These are phyloP conservation scores for Riptortus pedestris DNA, from an alignment of 1,140 invertebrate species.

Conservation along the genomic window DNA sequence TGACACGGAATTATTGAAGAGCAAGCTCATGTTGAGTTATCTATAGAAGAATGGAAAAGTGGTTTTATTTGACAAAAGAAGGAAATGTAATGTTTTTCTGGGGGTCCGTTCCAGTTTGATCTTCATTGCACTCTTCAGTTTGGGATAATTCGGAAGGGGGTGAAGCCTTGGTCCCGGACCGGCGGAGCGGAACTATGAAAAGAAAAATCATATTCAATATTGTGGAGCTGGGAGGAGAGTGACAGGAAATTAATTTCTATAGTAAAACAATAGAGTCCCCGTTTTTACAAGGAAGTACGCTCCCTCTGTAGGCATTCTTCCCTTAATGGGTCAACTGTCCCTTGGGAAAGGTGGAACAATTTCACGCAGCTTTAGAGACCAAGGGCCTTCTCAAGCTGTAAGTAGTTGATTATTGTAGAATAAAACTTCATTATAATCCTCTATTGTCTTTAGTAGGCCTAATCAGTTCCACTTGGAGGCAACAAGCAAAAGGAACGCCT, in stretches of 20 bases:
- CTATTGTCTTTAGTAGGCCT: neutral
- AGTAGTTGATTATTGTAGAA: neutral
- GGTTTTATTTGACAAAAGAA: no score
- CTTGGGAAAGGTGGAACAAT: neutral
- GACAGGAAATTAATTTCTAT: constrained; percentile 6
- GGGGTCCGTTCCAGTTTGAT: no score
- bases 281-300: constrained; percentile 9
- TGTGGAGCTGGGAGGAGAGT: neutral
- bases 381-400: neutral
- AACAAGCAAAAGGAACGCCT: no score
- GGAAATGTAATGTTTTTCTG: no score
- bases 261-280: neutral
- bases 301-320: neutral
- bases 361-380: neutral
- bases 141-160: no score
- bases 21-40: no score
- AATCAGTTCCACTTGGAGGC: neutral
- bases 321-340: neutral
- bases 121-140: no score
- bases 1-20: no score
- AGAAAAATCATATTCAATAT: constrained; percentile 10
- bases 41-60: no score
- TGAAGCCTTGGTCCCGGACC: neutral
- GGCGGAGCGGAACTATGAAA: neutral
- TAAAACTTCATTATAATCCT: neutral